phyloP scores from a whole-genome alignment of 2,113 vertebrate genomes.

The Calypte anna region DNA sequence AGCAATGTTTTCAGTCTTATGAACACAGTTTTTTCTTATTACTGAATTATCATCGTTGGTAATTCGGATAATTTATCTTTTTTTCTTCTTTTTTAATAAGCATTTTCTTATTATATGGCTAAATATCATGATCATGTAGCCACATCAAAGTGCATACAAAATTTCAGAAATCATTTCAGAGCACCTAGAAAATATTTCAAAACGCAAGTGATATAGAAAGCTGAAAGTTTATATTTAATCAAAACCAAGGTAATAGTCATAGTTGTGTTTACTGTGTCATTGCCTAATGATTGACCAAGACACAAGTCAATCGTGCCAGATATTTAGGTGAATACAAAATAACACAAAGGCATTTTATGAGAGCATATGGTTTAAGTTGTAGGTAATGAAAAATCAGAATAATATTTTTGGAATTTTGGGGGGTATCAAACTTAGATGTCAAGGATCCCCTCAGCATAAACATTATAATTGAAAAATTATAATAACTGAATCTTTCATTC shows the following conservation, averaged over 20 bases:
- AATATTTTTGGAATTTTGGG: neutral
- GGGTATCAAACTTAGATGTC: neutral
- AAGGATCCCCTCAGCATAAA: neutral
- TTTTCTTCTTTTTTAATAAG: neutral
- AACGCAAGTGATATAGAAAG: neutral
- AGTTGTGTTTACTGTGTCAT: neutral
- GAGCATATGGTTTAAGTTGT: neutral
- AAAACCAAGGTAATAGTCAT: neutral
- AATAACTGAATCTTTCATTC: neutral
- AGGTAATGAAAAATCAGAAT: neutral
- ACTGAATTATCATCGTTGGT: neutral
- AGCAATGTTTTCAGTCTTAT: neutral
- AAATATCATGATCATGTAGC: neutral
- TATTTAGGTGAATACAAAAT: neutral
- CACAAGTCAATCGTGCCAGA: neutral
- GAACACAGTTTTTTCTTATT: neutral
- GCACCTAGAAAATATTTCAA: neutral
- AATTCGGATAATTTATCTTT: neutral
- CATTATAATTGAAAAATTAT: neutral
- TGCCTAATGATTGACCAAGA: slow-evolving; percentile 17
- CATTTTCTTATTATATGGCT: neutral
- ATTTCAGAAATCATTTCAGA: neutral
- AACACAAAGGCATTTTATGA: neutral
- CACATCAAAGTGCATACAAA: neutral
- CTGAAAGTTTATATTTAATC: neutral